Base-by-base conservation (phyloP, 2,797 vertebrate genomes). In the Brachyalestes nurse region DNA sequence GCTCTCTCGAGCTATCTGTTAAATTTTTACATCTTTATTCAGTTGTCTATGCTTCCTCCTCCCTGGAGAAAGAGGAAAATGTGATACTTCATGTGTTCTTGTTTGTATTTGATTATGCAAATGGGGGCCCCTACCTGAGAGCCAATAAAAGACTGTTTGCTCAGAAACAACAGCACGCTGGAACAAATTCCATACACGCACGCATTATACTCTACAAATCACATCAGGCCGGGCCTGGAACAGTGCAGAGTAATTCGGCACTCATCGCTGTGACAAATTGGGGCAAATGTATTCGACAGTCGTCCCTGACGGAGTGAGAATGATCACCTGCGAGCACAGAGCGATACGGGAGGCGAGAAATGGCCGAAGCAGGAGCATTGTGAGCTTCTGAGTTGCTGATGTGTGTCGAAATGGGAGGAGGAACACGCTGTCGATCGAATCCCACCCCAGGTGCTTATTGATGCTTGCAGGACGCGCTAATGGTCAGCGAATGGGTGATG, bases 371-470 rank as follows among this genome's bases (percentile, higher is more conserved):
- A 69, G 61, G 34, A 78, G 66, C 21, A 10, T 47, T 23, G 38
- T 23, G 19, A 40, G 9, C 23, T 55, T 67, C 16, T 12, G 19
- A 66, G 23, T n/a, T 38, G 45, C 45, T 21, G 45, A 65, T 65
- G 17, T 67, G 49, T 57, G 64, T 42, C 64, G 7, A 60, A 40
- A 78, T 47, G 53, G 23, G 61, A 25, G 19, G 55, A 73, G 62
- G 42, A 42, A 28, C 51, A 73, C 28, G 38, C 53, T 57, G 51
- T 19, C 23, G 62, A 74, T 67, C 19, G 62, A 78, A 66, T 74
- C 60, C 69, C 62, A 51, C 70, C 21, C 42, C 12, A 45, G 28
- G 75, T 74, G 69, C 40, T 82, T 77, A 72, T 78, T 77, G 75
- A 72, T 12, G 21, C 60, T 60, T 60, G 40, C 16, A 49, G 76